These are phyloP conservation scores for Philopedon plagiatum DNA, from an alignment of 2,888 invertebrate genomes.

Conservation along the genomic window DNA sequence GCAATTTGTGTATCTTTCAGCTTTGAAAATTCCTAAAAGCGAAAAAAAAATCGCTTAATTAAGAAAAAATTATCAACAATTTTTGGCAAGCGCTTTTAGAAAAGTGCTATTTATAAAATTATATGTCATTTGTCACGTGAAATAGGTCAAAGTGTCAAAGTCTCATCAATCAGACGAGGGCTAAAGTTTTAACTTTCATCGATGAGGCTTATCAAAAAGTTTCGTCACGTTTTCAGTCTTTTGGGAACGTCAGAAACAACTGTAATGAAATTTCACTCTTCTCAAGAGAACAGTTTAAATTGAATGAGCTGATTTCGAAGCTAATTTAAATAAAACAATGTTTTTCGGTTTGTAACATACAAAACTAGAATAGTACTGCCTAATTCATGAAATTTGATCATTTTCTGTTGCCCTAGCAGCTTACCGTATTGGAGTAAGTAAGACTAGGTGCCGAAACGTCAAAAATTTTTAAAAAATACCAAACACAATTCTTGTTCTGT, in stretches of 20 bases:
- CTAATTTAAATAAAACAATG: not conserved
- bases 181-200: not conserved
- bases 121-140: not conserved
- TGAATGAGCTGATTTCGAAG: no score
- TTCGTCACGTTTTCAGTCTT: not conserved
- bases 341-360: no score
- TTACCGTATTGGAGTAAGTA: no score
- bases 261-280: not conserved
- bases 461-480: no score
- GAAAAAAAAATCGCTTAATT: no score
- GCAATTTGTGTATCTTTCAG: no score
- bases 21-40: no score
- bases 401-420: no score
- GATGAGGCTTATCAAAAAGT: not conserved
- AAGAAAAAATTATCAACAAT: not conserved
- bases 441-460: no score
- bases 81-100: not conserved
- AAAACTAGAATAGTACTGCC: no score
- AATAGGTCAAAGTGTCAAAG: slow-evolving; percentile 17
- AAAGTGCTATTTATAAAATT: not conserved
- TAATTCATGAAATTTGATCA: no score
- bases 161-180: slow-evolving; percentile 3
- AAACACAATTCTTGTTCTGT: no score
- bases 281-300: not conserved
- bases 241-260: slow-evolving; percentile 7